These are phyloP conservation scores for Ctenodactylus gundi DNA, from an alignment of 2,113 vertebrate genomes.

Conservation along the genomic window DNA sequence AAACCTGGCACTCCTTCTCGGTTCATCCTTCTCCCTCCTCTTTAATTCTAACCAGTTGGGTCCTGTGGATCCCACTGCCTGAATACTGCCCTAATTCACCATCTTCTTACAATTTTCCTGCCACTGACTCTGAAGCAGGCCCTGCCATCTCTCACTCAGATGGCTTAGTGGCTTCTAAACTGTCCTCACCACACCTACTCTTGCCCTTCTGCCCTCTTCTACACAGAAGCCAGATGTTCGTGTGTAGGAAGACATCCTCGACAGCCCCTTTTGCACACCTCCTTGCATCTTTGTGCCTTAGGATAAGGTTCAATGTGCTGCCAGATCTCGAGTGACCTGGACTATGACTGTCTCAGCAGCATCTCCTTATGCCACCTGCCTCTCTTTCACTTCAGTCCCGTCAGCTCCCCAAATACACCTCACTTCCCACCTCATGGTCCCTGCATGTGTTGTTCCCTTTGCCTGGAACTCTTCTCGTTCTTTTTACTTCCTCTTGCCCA, in stretches of 20 bases:
- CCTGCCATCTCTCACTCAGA: neutral
- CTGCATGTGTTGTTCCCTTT: neutral
- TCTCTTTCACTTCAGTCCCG: neutral
- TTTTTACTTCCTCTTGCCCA: neutral
- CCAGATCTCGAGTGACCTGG: neutral
- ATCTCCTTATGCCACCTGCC: neutral
- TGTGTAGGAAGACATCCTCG: too few relatives aligned
- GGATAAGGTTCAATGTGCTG: neutral
- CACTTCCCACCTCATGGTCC: neutral
- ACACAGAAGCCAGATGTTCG: neutral
- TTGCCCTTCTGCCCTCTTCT: neutral
- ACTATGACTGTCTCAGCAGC: too few relatives aligned
- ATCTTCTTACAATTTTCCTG: too few relatives aligned
- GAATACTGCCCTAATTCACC: too few relatives aligned
- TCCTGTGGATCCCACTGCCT: neutral
- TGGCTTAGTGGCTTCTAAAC: neutral
- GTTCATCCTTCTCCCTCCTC: neutral
- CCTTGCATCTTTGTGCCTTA: too few relatives aligned
- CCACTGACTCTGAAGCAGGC: neutral
- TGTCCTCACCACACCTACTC: neutral
- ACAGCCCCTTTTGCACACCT: too few relatives aligned
- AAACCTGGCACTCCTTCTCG: neutral
- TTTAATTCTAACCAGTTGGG: neutral
- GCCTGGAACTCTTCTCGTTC: neutral
- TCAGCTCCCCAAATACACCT: neutral